Evolutionary conservation across 2,888 invertebrate genomes (phyloP), one percentile per base, ranked within the genome.

Genomic region (Eupithecia dodoneata): DNA sequence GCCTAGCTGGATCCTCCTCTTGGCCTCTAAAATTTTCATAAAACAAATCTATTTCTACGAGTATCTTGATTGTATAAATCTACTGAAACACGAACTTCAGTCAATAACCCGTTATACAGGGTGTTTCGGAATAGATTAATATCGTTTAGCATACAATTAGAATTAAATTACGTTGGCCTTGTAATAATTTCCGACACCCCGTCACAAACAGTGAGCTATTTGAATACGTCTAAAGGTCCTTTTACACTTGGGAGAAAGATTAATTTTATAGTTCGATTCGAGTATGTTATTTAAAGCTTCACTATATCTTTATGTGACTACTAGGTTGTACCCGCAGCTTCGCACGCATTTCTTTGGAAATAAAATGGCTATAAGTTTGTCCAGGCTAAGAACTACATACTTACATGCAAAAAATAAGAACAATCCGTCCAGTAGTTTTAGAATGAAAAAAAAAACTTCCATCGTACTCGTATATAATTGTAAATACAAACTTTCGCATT

Each of bases 91-190:
- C 67, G 67, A 69, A 66, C 15, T 44, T 69, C 67, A 42, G 44
- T 44, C 67, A 44, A 69, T 44, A 44, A 42, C 44, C 42, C 67
- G 67, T 69, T 66, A 66, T 15, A 69, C 3, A 69, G 67, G 42
- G 45, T 45, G 47, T 70, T 70, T 49, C 70, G 12, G 47, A 45
- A 70, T 70, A 70, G 70, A 70, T 70, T 70, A 45, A 49, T 49
- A 70, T 18, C 47, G 70, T 70, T 70, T 70, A 70, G 70, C 70
- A 70, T 70, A 70, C 47, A 45, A 70, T 70, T 70, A 70, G 70
- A 70, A 47, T 70, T 18, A 47, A 70, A 70, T 70, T 47, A 70
- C 70, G 47, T 49, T 12, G 30, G 47, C 70, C 47, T 70, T 70
- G 70, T 47, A 70, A 70, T 70, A 45, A 70, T 47, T 70, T 70